These are phyloP conservation scores for Vulpes ferrilata DNA, from an alignment of 2,113 vertebrate genomes.

Conservation along the genomic window DNA sequence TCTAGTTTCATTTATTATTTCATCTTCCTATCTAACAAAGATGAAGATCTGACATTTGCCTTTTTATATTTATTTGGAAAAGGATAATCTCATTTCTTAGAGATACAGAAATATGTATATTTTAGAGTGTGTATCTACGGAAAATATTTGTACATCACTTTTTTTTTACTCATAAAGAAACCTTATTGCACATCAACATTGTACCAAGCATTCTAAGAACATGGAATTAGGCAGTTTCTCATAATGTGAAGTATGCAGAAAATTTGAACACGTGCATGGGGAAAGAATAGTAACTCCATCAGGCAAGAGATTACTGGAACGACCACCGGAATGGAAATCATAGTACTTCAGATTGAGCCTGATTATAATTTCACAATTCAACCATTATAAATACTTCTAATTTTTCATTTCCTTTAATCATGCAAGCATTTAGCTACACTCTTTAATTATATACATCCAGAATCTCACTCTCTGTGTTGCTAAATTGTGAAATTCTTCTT, in stretches of 20 bases:
- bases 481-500: conserved; percentile 62
- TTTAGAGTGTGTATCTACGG: not conserved
- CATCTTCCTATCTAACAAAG: not conserved
- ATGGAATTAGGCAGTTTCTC: conserved; percentile 38
- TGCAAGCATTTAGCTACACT: conserved; percentile 67
- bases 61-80: conserved; percentile 28
- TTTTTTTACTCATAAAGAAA: conserved; percentile 52
- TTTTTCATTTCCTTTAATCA: conserved; percentile 82
- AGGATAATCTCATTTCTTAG: conserved; percentile 11
- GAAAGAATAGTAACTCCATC: conserved; percentile 72
- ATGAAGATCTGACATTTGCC: not conserved
- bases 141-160: conserved; percentile 56
- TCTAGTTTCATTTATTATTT: conserved; percentile 3
- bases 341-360: conserved; percentile 64
- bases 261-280: conserved; percentile 22
- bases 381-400: conserved; percentile 74
- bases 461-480: conserved; percentile 49
- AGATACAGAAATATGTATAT: conserved; percentile 18
- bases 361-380: conserved; percentile 77
- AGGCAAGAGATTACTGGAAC: conserved; percentile 55
- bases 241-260: conserved; percentile 51
- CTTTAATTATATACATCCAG: conserved; percentile 77
- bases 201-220: not conserved
- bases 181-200: not conserved
- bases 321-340: conserved; percentile 68